Conservation (phyloP, 1,140 invertebrate species). For the Dufourea novaeangliae region DNA sequence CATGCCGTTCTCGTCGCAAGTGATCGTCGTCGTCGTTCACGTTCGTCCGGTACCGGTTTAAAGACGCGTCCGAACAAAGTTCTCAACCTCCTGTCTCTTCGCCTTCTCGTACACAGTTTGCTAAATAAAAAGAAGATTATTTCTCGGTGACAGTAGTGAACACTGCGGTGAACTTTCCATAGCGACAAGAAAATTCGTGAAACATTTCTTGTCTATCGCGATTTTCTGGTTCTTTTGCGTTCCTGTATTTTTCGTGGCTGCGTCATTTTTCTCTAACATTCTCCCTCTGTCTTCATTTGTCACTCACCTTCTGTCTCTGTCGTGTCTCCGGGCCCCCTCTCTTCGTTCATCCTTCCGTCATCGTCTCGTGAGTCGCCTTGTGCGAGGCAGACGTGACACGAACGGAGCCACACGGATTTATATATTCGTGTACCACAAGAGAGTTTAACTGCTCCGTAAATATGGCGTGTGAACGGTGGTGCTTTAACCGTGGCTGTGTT, state of each 20-base stretch:
- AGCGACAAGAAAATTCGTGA: not conserved
- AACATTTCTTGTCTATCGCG: not conserved
- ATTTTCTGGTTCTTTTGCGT: not conserved
- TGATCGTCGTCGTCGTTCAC: conserved; percentile 19
- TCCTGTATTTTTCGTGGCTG: not conserved
- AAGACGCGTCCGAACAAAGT: conserved; percentile 36
- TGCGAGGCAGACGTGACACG: conserved; percentile 21
- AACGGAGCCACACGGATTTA: conserved; percentile 33
- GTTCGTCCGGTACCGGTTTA: conserved; percentile 61
- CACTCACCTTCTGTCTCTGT: conserved; percentile 4
- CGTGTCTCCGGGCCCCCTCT: conserved; percentile 7
- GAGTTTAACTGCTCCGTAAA: conserved; percentile 54
- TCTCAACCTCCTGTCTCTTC: conserved; percentile 1
- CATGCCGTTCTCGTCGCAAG: conserved; percentile 72
- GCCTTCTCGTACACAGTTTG: conserved; percentile 5
- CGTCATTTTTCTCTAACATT: not conserved
- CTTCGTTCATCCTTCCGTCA: conserved; percentile 23
- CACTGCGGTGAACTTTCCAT: not conserved
- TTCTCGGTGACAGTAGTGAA: conserved; percentile 20
- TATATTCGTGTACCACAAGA: conserved; percentile 31
- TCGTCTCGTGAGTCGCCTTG: conserved; percentile 40
- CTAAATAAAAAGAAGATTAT: conserved; percentile 1
- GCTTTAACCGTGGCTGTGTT: conserved; percentile 60
- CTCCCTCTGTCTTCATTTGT: conserved; percentile 15
- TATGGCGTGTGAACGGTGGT: conserved; percentile 74